These are phyloP conservation scores for Acanthurus tractus DNA, from an alignment of 2,797 vertebrate species.

Conservation along the genomic window DNA sequence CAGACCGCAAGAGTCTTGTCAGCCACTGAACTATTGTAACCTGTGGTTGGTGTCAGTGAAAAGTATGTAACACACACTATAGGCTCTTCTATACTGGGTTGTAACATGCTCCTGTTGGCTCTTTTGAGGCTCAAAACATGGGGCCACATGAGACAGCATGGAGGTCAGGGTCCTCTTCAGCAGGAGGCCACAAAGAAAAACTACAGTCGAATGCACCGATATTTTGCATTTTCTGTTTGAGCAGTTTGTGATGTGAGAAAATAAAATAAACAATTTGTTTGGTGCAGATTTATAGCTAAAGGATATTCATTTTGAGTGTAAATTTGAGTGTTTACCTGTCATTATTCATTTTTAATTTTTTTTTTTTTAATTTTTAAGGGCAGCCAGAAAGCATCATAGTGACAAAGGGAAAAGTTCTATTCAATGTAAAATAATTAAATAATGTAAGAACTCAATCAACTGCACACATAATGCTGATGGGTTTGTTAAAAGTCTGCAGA, in stretches of 20 bases:
- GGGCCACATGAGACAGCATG: constrained; percentile 75
- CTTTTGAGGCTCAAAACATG: constrained; percentile 58
- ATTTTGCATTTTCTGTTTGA: constrained; percentile 2
- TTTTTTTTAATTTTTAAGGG: constrained; percentile 8
- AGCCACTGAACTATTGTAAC: constrained; percentile 47
- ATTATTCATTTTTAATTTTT: not conserved
- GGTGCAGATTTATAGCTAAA: not conserved
- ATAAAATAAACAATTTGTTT: not conserved
- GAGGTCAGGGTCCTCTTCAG: constrained; percentile 75
- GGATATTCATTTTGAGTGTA: not conserved
- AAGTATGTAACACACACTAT: constrained; percentile 61
- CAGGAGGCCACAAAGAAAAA: constrained; percentile 69
- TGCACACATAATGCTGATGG: not conserved
- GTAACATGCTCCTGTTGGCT: constrained; percentile 42
- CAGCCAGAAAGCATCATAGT: not conserved
- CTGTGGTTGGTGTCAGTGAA: constrained; percentile 38
- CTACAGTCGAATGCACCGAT: constrained; percentile 14
- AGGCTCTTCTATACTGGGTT: constrained; percentile 40
- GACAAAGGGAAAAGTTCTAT: not conserved
- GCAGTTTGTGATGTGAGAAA: not conserved
- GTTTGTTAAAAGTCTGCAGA: not conserved
- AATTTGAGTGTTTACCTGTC: not conserved
- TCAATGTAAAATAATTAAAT: not conserved
- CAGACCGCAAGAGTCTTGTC: constrained; percentile 49
- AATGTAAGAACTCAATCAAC: not conserved